Evolutionary conservation across 2,888 invertebrate species (phyloP).

Genomic region (Clistopyga incitator): DNA sequence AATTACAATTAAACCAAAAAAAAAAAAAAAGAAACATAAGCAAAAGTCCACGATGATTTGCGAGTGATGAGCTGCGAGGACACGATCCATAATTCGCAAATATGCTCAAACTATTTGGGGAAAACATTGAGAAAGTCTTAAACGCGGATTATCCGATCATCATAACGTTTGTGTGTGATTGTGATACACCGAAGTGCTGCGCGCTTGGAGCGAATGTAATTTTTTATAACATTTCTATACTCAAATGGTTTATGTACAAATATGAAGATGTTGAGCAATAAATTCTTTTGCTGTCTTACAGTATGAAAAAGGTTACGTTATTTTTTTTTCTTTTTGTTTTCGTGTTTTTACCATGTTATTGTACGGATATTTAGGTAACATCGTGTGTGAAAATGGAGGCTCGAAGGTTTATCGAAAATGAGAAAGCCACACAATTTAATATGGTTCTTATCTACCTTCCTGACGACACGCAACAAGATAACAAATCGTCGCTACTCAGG

Average conservation of each 20-base stretch:
- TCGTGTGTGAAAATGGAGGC: not conserved
- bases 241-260: not conserved
- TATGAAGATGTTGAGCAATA: not conserved
- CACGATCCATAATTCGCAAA: not conserved
- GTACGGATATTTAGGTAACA: not conserved
- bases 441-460: slow-evolving; percentile 48
- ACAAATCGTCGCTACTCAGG: slow-evolving; percentile 26
- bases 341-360: not conserved
- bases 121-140: not conserved
- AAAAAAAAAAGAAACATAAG: not conserved
- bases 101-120: not conserved
- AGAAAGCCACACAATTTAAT: not conserved
- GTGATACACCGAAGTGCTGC: slow-evolving; percentile 23
- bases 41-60: not conserved
- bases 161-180: not conserved
- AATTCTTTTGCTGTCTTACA: not conserved
- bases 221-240: slow-evolving; percentile 22
- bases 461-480: slow-evolving; percentile 44
- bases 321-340: not conserved
- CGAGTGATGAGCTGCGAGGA: not conserved
- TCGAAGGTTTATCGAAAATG: not conserved
- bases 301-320: not conserved
- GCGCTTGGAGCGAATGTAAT: slow-evolving; percentile 13
- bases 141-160: not conserved
- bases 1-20: no score